A percentile compares a stretch with the other conserved stretches of the same genome.
Evolutionary conservation across 2,113 vertebrate genomes (phyloP).

Genomic region (Ardeotis arabs): DNA sequence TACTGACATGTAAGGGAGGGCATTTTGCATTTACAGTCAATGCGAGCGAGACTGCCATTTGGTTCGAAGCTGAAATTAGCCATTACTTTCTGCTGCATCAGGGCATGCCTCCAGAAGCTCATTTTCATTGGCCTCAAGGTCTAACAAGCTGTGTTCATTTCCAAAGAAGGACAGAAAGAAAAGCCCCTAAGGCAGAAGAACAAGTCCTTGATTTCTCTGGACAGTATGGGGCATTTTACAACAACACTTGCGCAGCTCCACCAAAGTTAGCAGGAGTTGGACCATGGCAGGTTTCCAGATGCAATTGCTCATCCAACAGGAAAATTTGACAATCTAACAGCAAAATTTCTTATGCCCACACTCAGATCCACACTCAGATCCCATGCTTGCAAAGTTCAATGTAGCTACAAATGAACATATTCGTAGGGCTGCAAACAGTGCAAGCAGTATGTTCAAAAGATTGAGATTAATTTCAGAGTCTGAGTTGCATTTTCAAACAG

Average conservation of each 20-base stretch:
- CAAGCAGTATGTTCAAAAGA: neutral
- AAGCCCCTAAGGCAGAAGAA: neutral
- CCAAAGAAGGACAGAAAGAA: slow-evolving; percentile 11
- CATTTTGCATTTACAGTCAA: neutral
- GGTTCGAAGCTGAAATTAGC: neutral
- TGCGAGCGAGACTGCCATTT: neutral
- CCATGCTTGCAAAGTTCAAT: neutral
- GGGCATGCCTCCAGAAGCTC: neutral
- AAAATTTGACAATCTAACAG: neutral
- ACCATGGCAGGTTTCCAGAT: neutral
- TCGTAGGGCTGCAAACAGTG: neutral
- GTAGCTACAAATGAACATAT: neutral
- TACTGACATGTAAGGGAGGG: neutral
- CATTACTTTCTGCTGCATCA: neutral
- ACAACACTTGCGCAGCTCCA: neutral
- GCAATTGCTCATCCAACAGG: neutral
- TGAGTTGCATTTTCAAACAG: neutral
- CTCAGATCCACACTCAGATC: neutral
- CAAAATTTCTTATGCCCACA: neutral
- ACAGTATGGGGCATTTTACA: neutral
- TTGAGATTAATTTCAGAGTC: neutral
- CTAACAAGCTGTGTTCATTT: neutral
- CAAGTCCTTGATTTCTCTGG: neutral
- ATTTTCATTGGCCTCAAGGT: neutral
- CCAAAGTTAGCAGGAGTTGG: neutral